Evolutionary conservation across 2,888 invertebrate genomes (phyloP), one percentile per base, ranked within the genome.

Genomic region (Nasonia oneida): DNA sequence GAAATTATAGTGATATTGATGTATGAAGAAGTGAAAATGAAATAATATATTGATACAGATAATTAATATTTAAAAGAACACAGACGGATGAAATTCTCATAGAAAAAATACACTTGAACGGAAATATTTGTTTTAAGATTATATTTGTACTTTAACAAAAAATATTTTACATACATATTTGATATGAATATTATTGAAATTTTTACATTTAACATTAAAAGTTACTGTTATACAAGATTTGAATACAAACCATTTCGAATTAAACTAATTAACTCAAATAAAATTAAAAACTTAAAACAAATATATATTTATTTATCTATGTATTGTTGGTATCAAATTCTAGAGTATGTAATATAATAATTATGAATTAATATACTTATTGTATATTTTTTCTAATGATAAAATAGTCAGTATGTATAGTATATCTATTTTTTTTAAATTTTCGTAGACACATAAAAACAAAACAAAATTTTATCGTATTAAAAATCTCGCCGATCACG

Each of bases 271-370:
- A 85, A 83, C 87, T 87, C 83, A 85, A 83, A 86, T 86, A 84
- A 85, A 85, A 87, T 85, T 87, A 85, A 87, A 87, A 87, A 85
- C 83, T 87, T 84, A 81, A 85, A 85, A 83, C 83, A 85, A 87
- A 87, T 87, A 84, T 86, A 85, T 83, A 78, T 82, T 61, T 84
- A 80, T 79, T 87, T 61, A 83, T 81, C 42, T 74, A 85, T 85
- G n/a, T 74, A 85, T 23, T 74, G 83, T 23, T 85, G 81, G 75
- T 87, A 84, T 81, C 67, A 87, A 87, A 83, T 85, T 82, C 77
- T 84, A 82, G 81, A 74, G 12, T 86, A 84, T 57, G 74, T 83
- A 73, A 80, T 85, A 83, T 74, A 82, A 70, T 83, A 78, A 84
- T 83, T 42, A 85, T 79, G 61, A 81, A 73, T 78, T 73, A 76